Base-by-base conservation (phyloP, 2,113 vertebrate genomes). In the Pandion haliaetus region DNA sequence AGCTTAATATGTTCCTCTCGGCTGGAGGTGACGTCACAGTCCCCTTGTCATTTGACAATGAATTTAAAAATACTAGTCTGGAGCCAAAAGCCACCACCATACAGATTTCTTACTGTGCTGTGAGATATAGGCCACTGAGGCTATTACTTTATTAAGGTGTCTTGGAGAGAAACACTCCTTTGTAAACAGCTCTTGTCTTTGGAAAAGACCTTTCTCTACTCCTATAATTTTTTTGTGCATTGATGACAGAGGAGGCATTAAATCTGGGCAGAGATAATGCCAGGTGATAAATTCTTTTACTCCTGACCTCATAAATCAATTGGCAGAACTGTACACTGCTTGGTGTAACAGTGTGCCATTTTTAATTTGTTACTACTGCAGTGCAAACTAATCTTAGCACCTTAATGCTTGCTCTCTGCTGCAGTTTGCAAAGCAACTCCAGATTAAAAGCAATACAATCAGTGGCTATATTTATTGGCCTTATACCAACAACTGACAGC, bases 221-320 rank as follows among this genome's bases (percentile, higher is more conserved):
- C 34, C 47, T 77, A 12, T 87, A 26, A 70, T 78, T 62, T 82
- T 86, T 82, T 31, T 72, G n/a, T 80, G 19, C 58, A 65, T 86
- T 47, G 44, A 58, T 91, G 95, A 73, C 61, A 96, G 70, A 96
- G 23, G n/a, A 96, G 47, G 54, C 77, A 88, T 87, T 85, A 91
- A 92, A 95, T 95, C 80, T 81, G 55, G 55, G 47, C 52, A 87
- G 78, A 95, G 93, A 78, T 91, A 90, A 92, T 86, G 58, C 57
- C 91, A 95, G 52, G 34, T 91, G 88, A 96, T 95, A 95, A 88
- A 94, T 97, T 77, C 49, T 91, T 95, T 91, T 96, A 63, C 80
- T 88, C 36, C 42, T 86, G 65, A 88, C 77, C 82, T 96, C 58
- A 20, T 96, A 95, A 97, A 96, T 97, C 95, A 94, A 40, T 49